Base-by-base conservation (phyloP, 1,140 invertebrate species). In the Tenebrio molitor region DNA sequence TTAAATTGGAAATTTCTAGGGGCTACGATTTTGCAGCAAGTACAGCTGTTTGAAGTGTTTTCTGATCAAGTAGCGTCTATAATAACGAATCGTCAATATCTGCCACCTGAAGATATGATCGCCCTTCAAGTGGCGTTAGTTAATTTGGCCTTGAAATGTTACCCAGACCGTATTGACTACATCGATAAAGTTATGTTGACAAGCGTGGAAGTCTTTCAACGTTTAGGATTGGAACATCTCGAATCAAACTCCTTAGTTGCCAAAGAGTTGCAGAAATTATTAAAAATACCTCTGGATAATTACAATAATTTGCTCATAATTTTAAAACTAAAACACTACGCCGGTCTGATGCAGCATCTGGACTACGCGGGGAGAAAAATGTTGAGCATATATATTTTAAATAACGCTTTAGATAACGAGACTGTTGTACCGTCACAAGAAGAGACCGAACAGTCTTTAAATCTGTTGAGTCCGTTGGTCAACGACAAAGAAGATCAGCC, bases 41-140 rank as follows among this genome's bases (percentile, higher is more conserved):
- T 98, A 8, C 92, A 97, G 80, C 85, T 99, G 0, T 99, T 99
- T 87, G 97, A 99, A 81, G 97, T 99, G 29, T 99, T 99, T 82
- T 98, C 96, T n/a, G 92, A 97, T 79, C 97, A 99, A 87, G 94
- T 99, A 25, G 93, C 96, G 1, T 92, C 94, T 72, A 97, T 99
- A 76, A 97, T 98, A 33, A 84, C 95, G 90, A 95, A 91, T 73
- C 90, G 97, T 44, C 92, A 92, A 77, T 95, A 98, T 80, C 96
- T 99, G 91, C 93, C 97, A 0, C 85, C 94, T 0, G 97, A 99
- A 85, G 97, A 99, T 84, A 97, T 98, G 81, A 92, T 99, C 36
- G 92, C 96, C 6, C 86, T 99, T 15, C 96, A 99, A 87, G 94
- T 99, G 33, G 95, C 98, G 0, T 84, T 99, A 1, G 90, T 98